Evolutionary conservation across 2,113 vertebrate genomes (phyloP), one percentile per base, ranked within the genome.

Genomic region (Pionites leucogaster): DNA sequence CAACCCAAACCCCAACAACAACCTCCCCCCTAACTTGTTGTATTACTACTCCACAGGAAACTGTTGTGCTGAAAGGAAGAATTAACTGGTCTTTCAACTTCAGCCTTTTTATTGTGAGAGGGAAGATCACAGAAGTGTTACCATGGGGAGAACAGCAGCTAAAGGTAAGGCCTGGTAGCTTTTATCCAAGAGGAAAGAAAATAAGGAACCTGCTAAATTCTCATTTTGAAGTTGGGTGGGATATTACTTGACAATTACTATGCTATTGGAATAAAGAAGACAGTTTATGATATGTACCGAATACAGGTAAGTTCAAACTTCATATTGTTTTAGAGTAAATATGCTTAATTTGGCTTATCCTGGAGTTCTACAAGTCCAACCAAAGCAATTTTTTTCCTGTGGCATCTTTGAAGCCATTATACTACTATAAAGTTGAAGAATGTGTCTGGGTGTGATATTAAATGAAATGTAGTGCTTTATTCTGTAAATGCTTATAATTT

Each of bases 151-250:
- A 94, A 98, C 96, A 90, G 27, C 89, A 71, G 76, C 91, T 81
- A 97, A 97, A 98, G 98, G 98, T 98, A 97, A 98, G 93, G 82
- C 62, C 60, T 94, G 46, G 27, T 84, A 72, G 53, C 86, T 92
- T 87, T 94, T 92, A 93, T 92, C 14, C 28, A 44, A 94, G 86
- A 70, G 62, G 46, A 82, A 92, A 84, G 55, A 88, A 96, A 92
- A 63, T 23, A 69, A 15, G 22, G 22, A 81, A 74, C 71, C 59
- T 80, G 76, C 18, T 90, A 60, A 85, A 64, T 64, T 72, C 3
- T 49, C 6, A 62, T 92, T 91, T 63, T 31, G 25, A 62, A 79
- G 23, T 28, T 75, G 35, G 33, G 7, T 84, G 35, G 25, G 41
- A 11, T 92, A 69, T 44, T 63, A 27, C 35, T 41, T 75, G 52